Evolutionary conservation across 2,888 invertebrate genomes (phyloP).

Genomic region (Drosophila rellima): DNA sequence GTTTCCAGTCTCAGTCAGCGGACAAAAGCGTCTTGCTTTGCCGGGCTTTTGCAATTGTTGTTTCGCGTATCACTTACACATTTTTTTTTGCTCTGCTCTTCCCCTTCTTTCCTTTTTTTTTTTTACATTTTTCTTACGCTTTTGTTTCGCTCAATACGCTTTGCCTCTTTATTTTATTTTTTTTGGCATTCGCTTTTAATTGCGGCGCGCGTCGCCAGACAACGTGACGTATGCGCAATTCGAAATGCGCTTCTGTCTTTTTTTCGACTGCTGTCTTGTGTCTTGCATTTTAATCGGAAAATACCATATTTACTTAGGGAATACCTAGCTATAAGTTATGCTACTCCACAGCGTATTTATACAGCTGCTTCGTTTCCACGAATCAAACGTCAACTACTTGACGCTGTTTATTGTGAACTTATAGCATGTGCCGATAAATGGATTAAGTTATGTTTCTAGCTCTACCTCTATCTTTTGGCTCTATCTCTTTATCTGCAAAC

Average conservation of each 20-base stretch:
- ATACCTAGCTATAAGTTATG: slow-evolving; percentile 7
- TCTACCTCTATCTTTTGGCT: neutral
- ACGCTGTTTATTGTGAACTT: slow-evolving; percentile 15
- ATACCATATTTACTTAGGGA: slow-evolving; percentile 17
- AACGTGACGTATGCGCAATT: slow-evolving; percentile 76
- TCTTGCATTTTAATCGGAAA: neutral
- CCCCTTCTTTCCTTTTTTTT: too few relatives aligned
- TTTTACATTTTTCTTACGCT: slow-evolving; percentile 26
- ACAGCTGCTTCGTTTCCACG: slow-evolving; percentile 27
- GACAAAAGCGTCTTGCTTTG: slow-evolving; percentile 39
- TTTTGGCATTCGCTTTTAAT: slow-evolving; percentile 30
- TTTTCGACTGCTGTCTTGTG: neutral
- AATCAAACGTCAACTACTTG: slow-evolving; percentile 27
- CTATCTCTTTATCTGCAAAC: neutral
- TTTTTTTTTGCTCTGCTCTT: slow-evolving; percentile 28
- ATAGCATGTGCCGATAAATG: slow-evolving; percentile 11
- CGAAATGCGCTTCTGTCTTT: slow-evolving; percentile 39
- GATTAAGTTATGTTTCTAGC: neutral
- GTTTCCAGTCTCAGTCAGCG: slow-evolving; percentile 34
- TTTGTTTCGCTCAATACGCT: slow-evolving; percentile 21
- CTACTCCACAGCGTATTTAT: slow-evolving; percentile 17
- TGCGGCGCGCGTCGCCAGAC: slow-evolving; percentile 55
- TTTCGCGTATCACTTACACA: slow-evolving; percentile 56
- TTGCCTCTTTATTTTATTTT: slow-evolving; percentile 23
- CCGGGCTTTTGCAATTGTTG: slow-evolving; percentile 44